Evolutionary conservation across 2,113 vertebrate species (phyloP).

Genomic region (Acrocephalus arundinaceus): DNA sequence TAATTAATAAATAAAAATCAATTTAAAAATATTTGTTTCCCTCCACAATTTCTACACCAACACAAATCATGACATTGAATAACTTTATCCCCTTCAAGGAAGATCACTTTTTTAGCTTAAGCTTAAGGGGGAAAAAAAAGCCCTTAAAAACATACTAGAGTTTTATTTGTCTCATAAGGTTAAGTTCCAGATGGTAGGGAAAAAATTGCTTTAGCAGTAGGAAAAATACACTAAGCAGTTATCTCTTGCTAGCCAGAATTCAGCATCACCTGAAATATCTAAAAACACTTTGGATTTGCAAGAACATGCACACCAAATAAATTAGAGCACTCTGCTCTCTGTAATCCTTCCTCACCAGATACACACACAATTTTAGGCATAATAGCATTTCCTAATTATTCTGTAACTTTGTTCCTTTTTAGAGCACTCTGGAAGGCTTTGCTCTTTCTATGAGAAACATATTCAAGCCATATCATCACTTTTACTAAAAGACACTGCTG

Average conservation of each 20-base stretch:
- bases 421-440: neutral
- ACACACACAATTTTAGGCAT: neutral
- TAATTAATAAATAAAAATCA: neutral
- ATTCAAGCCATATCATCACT: neutral
- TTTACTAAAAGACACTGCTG: neutral
- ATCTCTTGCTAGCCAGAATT: neutral
- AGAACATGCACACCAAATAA: neutral
- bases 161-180: neutral
- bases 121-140: fast-evolving
- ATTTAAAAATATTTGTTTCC: neutral
- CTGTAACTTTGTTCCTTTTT: neutral
- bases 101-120: neutral
- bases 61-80: neutral
- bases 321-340: neutral
- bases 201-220: neutral
- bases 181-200: neutral
- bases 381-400: conserved; percentile 20
- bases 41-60: neutral
- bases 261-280: neutral
- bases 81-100: neutral
- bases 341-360: neutral
- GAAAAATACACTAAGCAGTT: neutral
- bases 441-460: neutral
- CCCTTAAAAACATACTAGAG: neutral
- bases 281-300: neutral